Base-by-base conservation (phyloP, 2,797 vertebrate genomes). In the Micromesistius poutassou region DNA sequence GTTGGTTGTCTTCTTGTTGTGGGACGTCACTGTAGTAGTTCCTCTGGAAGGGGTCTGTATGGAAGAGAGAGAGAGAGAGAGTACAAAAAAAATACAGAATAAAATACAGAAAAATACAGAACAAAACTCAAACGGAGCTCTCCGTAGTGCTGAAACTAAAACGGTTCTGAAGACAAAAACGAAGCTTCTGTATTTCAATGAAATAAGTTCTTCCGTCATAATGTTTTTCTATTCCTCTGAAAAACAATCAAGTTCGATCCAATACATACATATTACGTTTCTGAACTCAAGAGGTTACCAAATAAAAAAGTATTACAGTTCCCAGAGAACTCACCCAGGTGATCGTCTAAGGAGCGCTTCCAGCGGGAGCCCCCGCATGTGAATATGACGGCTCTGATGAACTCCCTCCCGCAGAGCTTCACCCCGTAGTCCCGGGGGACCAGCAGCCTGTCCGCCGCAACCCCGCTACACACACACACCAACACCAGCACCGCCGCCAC, bases 311-410 rank as follows among this genome's bases (percentile, higher is more conserved):
- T 4, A 46, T 1, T 16, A 4, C 0, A 16, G 12, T n/a, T n/a
- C n/a, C n/a, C n/a, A n/a, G 46, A 50, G 46, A 22, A 62, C 55
- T 89, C 76, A 93, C 91, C 88, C 0, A 19, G 74, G 36, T 87
- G 85, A 0, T 55, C 81, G 0, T 89, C 81, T 12, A 78, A 30
- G 40, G 92, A 87, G 0, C 95, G 88, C 84, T 83, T 96, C 96
- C 95, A 96, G 2, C 95, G 93, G 75, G 96, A 96, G 25, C 94
- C 95, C 1, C 96, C 96, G 74, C 96, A 97, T 84, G 95, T 96
- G 89, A 95, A 96, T 82, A 97, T 96, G 76, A 97, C 94, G 0
- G 96, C 96, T 84, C 96, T 90, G 92, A 97, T 95, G 87, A 97
- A 97, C 91, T 96, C 96, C 71, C 96, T 90, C 0, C 96, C 96